Base-by-base conservation (phyloP, 2,888 invertebrate species). In the Amiota communis region DNA sequence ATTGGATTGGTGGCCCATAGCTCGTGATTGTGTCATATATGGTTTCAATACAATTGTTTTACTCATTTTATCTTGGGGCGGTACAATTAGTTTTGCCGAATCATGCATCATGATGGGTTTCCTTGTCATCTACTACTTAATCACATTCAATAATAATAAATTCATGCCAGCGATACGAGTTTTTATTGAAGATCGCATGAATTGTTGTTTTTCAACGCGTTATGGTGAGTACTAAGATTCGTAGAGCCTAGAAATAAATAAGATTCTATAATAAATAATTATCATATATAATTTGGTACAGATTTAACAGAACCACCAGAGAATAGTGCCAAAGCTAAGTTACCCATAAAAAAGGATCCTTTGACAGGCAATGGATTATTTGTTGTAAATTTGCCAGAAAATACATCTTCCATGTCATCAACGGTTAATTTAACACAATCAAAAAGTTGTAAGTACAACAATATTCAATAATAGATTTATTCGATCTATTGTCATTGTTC, bases 1-100 rank as follows among this genome's bases (percentile, higher is more conserved):
- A 80, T 91, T 97, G 68, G 95, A 96, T 84, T 93, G 94, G 92
- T 94, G 94, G 90, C 95, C 97, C 0, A 92, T 97, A 20, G 93
- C 95, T 0, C 91, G 97, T 75, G 97, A 97, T 83, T 94, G 94
- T 63, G 82, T 93, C 9, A 93, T 96, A 72, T 97, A 97, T 87
- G 91, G 93, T 76, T 86, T 94, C 36, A 94, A 95, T 64, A 93
- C 97, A 0, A 88, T 92, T 10, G 91, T 93, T 1, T 89, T 97
- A 46, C 92, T 96, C 0, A 81, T 91, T 1, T 92, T 97, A 67
- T 93, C 96, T 47, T 94, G 94, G 93, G 97, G 97, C 81, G 94
- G 94, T 1, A 89, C 90, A 72, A 92, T 98, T 47, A 93, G 92
- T 75, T 97, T 96, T 94, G 94, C 92, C 82, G 97, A 97, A 88